Evolutionary conservation across 2,888 invertebrate genomes (phyloP), one percentile per base, ranked within the genome.

Genomic region (Camptogramma bilineatum): DNA sequence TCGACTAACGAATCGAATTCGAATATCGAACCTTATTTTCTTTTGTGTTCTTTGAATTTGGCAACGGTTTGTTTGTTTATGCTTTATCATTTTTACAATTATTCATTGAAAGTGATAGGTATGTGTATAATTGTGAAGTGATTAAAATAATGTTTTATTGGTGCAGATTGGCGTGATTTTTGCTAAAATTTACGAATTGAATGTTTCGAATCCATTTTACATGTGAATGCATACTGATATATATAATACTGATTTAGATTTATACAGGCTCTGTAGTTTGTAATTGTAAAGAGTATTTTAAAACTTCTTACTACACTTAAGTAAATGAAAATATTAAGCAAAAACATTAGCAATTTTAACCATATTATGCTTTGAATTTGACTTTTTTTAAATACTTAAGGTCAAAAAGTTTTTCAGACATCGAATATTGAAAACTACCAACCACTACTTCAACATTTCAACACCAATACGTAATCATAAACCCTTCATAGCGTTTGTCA

Each of bases 1-100:
- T 31, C 68, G 52, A 53, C 55, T 28, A 54, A 62, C 66, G 55
- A 69, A 52, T 63, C 69, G 61, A 71, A 64, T 66, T 48, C 59
- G 59, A 66, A 69, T 60, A 50, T 55, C 61, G 63, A 70, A 64
- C 60, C 34, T 34, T 9, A 39, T 44, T 65, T 28, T 28, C 62
- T 60, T 65, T 61, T 48, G 44, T 62, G n/a, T 18, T 48, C 16
- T 59, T 57, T 64, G 46, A 53, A 56, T 54, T 70, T 66, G 58
- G 54, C 53, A 62, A 66, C 65, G 72, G 61, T 68, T 68, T 60
- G 59, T 68, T 52, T n/a, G n/a, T 52, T 19, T 24, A 7, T 18
- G 8, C 3, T 18, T 5, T 53, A 16, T 42, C 7, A 17, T 31
- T 9, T 9, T 17, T 39, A 19, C 2, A 47, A 18, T 18, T 50